phyloP scores from a whole-genome alignment of 2,888 invertebrate genomes.

The Gibbula magus region DNA sequence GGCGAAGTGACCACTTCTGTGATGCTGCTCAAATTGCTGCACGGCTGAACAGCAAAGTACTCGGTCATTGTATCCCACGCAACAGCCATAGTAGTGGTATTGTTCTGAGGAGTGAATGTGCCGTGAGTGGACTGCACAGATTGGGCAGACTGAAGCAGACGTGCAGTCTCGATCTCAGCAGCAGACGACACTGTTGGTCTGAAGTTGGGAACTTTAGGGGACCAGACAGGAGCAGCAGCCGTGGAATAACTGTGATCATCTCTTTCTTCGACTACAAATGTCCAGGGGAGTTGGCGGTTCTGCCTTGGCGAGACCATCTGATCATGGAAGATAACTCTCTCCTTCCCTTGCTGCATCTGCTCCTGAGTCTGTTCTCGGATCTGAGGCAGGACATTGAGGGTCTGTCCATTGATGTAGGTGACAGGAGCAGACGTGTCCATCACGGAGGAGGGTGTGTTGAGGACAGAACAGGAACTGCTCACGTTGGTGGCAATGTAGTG shows the following conservation, averaged over 20 bases:
- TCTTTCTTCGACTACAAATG: not conserved
- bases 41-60: conserved; percentile 19
- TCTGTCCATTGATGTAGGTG: conserved; percentile 35
- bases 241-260: conserved; percentile 3
- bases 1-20: not conserved
- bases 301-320: conserved; percentile 6
- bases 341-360: conserved; percentile 39
- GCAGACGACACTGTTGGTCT: not conserved
- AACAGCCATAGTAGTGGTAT: conserved; percentile 1
- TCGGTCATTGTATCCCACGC: conserved; percentile 21
- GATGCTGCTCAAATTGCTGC: not conserved
- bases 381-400: conserved; percentile 24
- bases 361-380: conserved; percentile 35
- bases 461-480: conserved; percentile 28
- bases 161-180: conserved; percentile 1
- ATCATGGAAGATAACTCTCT: conserved; percentile 36
- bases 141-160: not conserved
- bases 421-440: conserved; percentile 40
- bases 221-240: not conserved
- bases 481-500: conserved; percentile 25
- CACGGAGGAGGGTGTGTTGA: conserved; percentile 39
- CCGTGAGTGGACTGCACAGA: conserved; percentile 11
- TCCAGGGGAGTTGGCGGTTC: conserved; percentile 8
- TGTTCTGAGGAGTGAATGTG: not conserved
- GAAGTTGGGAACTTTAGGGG: conserved; percentile 5